phyloP scores from a whole-genome alignment of 2,888 invertebrate species.

The Phaedon cochleariae region DNA sequence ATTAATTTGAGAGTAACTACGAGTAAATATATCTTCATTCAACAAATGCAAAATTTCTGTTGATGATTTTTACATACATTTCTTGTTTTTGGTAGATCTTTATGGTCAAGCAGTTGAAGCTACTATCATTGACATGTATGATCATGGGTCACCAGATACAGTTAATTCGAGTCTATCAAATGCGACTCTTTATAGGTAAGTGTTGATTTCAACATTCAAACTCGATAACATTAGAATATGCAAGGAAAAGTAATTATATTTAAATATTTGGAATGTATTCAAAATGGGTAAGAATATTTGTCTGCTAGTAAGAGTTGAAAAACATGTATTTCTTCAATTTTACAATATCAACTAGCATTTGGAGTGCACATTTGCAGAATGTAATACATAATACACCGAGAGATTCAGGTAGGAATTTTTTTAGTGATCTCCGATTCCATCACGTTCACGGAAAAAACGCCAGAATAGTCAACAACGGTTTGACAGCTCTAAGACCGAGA shows the following conservation, averaged over 20 bases:
- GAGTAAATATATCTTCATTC: no score
- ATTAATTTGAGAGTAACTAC: no score
- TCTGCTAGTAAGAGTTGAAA: neutral
- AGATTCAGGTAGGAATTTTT: conserved; percentile 17
- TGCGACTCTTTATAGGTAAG: conserved; percentile 72
- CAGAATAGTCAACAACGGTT: conserved; percentile 81
- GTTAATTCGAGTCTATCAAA: conserved; percentile 80
- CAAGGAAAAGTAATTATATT: neutral
- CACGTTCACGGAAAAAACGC: conserved; percentile 90
- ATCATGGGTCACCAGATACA: conserved; percentile 76
- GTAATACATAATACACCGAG: no score
- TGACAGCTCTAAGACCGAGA: conserved; percentile 86
- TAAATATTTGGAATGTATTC: neutral
- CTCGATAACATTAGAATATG: no score
- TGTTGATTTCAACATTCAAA: neutral
- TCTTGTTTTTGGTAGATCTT: conserved; percentile 68
- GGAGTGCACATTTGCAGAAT: no score
- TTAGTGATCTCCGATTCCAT: conserved; percentile 85
- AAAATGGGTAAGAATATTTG: neutral
- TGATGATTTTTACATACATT: no score
- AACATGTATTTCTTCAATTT: neutral
- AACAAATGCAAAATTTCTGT: no score
- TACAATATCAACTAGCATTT: no score
- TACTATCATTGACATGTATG: conserved; percentile 80
- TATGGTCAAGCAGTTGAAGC: conserved; percentile 96